Evolutionary conservation across 2,797 vertebrate species (phyloP), one percentile per base, ranked within the genome.

Genomic region (Bovichtus variegatus): DNA sequence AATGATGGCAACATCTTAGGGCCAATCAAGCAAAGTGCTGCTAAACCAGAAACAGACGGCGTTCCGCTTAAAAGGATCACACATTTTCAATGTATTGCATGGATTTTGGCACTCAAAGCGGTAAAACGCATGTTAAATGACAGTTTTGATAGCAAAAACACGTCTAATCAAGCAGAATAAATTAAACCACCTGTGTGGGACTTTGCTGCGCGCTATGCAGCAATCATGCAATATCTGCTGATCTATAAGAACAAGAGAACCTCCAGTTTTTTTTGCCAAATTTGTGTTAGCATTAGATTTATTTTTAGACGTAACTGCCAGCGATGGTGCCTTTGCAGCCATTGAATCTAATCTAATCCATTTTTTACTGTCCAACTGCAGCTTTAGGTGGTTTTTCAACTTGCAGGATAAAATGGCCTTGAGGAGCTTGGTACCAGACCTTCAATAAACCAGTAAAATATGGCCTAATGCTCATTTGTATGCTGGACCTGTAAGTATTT

Each of bases 391-490:
- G 40, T 4, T 9, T 2, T 21, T 31, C 44, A 55, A 51, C 16
- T 60, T 61, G 67, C 18, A 55, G 51, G 8, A 70, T 4, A 5
- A 59, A 62, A 5, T 49, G 43, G 34, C 54, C 50, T 57, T 40
- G 53, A 78, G 40, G 8, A 71, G 49, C 12, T 18, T 60, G 36
- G 8, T 11, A 74, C 27, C 21, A 73, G 59, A 50, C 38, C 21
- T 50, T 21, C 51, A 68, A 23, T 66, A 23, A 77, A 81, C 12
- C 13, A 50, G 41, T 49, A 11, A 76, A 64, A 49, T 5, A 19
- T n/a, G 46, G 18, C 46, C 68, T 54, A 51, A 23, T 19, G 29
- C 67, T 78, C 40, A 64, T 87, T 54, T 63, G 40, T 49, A 82
- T 71, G 61, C 71, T 9, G 53, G 29, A 51, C 21, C 53, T 71